These are phyloP conservation scores for Misgurnus anguillicaudatus DNA, from an alignment of 2,113 vertebrate species.

Conservation along the genomic window DNA sequence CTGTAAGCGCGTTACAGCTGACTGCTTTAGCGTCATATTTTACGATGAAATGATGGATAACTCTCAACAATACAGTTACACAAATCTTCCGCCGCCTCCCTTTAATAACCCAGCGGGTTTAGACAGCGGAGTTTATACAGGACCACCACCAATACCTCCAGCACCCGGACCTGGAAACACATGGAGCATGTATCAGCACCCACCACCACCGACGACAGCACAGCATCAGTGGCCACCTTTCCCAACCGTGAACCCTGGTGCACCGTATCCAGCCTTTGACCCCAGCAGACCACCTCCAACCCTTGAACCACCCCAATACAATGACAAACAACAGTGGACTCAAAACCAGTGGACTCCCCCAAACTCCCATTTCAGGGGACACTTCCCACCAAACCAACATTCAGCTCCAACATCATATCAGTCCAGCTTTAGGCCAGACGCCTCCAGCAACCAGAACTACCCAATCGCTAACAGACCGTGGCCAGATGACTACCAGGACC, in stretches of 20 bases:
- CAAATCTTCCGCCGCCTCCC: background rate
- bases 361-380: slow-evolving; percentile 13
- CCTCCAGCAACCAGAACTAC: background rate
- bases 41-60: slow-evolving; percentile 2
- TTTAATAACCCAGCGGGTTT: background rate
- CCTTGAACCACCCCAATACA: background rate
- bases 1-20: background rate
- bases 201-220: background rate
- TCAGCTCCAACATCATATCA: background rate
- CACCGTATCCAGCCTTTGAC: slow-evolving; percentile 57
- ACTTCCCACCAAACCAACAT: background rate
- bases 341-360: slow-evolving; percentile 16
- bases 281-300: slow-evolving; percentile 61
- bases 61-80: background rate
- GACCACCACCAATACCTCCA: background rate
- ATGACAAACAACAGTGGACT: background rate
- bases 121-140: background rate
- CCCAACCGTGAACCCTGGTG: background rate
- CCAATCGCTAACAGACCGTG: background rate
- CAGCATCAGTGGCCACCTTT: slow-evolving; percentile 31
- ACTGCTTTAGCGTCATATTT: background rate
- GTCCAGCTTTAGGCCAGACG: background rate
- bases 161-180: background rate
- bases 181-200: slow-evolving; percentile 42
- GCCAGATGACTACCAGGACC: background rate